Percentiles rank a stretch among this genome's conserved stretches.
These are phyloP conservation scores for Characodon lateralis DNA, from an alignment of 2,797 vertebrate species.

Conservation along the genomic window DNA sequence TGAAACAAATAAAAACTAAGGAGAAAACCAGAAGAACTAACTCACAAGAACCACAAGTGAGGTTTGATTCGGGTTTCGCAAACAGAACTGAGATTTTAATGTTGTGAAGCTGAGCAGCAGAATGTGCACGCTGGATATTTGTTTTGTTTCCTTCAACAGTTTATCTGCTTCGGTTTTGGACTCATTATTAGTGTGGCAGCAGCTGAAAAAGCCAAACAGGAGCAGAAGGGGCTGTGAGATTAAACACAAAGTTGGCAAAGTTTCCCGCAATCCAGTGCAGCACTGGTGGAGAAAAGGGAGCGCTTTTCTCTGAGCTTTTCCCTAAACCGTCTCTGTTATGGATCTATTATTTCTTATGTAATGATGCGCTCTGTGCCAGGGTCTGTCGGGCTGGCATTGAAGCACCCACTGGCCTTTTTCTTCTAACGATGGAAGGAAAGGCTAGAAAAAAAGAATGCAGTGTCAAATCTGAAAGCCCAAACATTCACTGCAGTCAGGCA, in stretches of 20 bases:
- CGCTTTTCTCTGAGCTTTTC: constrained; percentile 55
- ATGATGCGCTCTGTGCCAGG: constrained; percentile 36
- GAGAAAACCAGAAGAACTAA: too few species aligned
- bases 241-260: constrained; percentile 57
- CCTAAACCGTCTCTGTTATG: constrained; percentile 42
- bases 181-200: constrained; percentile 6
- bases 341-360: constrained; percentile 61
- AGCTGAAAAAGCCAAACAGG: constrained; percentile 31
- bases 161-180: constrained; percentile 21
- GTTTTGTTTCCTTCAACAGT: constrained; percentile 14
- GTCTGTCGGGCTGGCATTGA: constrained; percentile 40
- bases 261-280: constrained; percentile 56
- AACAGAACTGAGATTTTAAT: neutral
- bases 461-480: constrained; percentile 22
- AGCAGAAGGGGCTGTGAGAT: constrained; percentile 44
- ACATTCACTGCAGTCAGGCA: constrained; percentile 17
- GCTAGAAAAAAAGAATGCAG: constrained; percentile 35
- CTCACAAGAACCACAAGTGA: neutral
- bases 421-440: constrained; percentile 24
- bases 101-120: neutral
- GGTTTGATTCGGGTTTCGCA: neutral
- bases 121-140: neutral
- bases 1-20: too few species aligned
- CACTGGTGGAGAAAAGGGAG: constrained; percentile 31
- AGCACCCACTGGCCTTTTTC: neutral